A percentile compares a stretch with the other conserved stretches of the same genome.
Evolutionary conservation across 2,888 invertebrate genomes (phyloP).

Genomic region (Sminthurides aquaticus): DNA sequence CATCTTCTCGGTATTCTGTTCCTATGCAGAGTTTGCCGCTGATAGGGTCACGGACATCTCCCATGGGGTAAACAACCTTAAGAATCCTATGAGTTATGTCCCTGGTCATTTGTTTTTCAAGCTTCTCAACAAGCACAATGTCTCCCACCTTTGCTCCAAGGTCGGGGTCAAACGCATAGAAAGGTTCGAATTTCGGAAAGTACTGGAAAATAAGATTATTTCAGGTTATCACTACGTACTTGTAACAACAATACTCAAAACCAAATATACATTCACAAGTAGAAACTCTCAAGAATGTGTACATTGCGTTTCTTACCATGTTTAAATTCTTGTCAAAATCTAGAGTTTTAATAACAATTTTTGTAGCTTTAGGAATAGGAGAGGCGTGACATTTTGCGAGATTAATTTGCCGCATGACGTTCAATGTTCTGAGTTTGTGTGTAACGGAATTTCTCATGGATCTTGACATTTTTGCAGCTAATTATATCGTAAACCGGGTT

Average conservation of each 20-base stretch:
- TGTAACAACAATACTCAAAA: no score
- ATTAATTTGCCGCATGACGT: conserved; percentile 52
- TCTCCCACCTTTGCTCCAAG: conserved; percentile 74
- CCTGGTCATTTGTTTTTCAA: conserved; percentile 65
- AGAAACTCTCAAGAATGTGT: background rate
- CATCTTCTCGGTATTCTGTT: conserved; percentile 56
- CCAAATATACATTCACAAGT: no score
- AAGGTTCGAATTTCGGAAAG: conserved; percentile 63
- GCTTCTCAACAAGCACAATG: conserved; percentile 66
- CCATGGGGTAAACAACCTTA: conserved; percentile 70
- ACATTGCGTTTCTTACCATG: conserved; percentile 57
- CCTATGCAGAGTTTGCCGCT: conserved; percentile 70
- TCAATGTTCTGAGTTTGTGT: conserved; percentile 48
- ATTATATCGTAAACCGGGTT: no score
- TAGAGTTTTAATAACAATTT: conserved; percentile 66
- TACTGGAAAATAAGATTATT: conserved; percentile 56
- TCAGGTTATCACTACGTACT: no score
- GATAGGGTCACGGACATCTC: conserved; percentile 78
- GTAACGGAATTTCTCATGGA: no score
- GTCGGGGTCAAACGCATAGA: conserved; percentile 71
- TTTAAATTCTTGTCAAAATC: conserved; percentile 66
- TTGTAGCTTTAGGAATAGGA: conserved; percentile 67
- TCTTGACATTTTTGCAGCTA: no score
- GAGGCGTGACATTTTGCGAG: conserved; percentile 74
- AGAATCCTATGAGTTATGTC: conserved; percentile 71